These are phyloP conservation scores for Drosophila limbata DNA, from an alignment of 2,888 invertebrate genomes.

Conservation along the genomic window DNA sequence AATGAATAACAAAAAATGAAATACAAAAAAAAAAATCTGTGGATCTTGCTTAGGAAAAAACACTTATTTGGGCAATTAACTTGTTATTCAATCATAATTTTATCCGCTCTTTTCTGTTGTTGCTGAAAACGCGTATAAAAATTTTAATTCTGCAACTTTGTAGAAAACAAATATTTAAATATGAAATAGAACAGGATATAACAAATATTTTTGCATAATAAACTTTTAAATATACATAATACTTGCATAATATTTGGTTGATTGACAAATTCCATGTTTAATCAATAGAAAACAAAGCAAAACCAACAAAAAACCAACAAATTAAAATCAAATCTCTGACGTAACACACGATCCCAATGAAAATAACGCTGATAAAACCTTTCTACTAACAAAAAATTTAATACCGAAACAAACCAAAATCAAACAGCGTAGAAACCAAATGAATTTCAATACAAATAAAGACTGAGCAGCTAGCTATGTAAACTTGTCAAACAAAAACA, in stretches of 20 bases:
- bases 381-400: conserved; percentile 45
- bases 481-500: conserved; percentile 48
- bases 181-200: no score
- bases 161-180: no score
- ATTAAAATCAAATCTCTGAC: conserved; percentile 58
- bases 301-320: conserved; percentile 32
- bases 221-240: no score
- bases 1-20: no score
- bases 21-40: no score
- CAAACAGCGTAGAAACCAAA: conserved; percentile 42
- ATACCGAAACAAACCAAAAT: conserved; percentile 43
- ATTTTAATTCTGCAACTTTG: no score
- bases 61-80: no score
- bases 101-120: no score
- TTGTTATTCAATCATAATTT: no score
- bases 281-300: conserved; percentile 46
- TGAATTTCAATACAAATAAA: conserved; percentile 33
- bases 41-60: no score
- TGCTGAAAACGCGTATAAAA: no score
- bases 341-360: conserved; percentile 36
- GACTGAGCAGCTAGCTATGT: conserved; percentile 32
- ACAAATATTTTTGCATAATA: no score
- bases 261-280: conserved; percentile 32
- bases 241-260: conserved; percentile 32
- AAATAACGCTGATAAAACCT: conserved; percentile 41